Evolutionary conservation across 2,113 vertebrate species (phyloP), one percentile per base, ranked within the genome.

Genomic region (Halichoerus grypus): DNA sequence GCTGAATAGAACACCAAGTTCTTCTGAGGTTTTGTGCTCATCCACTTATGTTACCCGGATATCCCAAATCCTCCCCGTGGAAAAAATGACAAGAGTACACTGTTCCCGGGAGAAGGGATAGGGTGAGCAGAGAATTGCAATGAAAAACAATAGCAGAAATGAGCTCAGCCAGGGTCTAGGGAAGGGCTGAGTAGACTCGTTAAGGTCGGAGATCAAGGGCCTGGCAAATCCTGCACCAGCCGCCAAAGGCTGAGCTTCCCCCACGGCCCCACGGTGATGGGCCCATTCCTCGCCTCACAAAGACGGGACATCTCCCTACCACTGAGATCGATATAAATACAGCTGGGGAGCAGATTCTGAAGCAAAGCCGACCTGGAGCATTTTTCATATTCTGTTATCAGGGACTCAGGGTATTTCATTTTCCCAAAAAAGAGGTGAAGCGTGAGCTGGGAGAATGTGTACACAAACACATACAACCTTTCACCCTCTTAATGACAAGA

Each of bases 261-360:
- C 15, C 69, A 24, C 0, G 0, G 9, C 39, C 22, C 7, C 85
- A n/a, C 3, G n/a, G 63, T 31, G 36, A 39, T 55, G 79, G 12
- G 33, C 31, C 39, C 86, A 19, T 57, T 31, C 61, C 72, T 19
- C 46, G 28, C 53, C 36, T 46, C 12, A 4, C 7, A 3, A 65
- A 46, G 55, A 61, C 19, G 3, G 15, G 31, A 53, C 10, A 5
- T 26, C 22, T 26, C 36, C 33, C 9, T 4, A 53, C 36, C 26
- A 71, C 16, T 42, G 18, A 65, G 57, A 88, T 13, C 18, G 46
- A 61, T 77, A 69, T 8, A 84, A 88, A 92, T 84, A 93, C 71
- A 94, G 80, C 79, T 96, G 91, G 49, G 49, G 0, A 84, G 61
- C 90, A 74, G 89, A 65, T 57, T 86, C 36, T 46, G 79, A 95